A percentile compares a stretch with the other conserved stretches of the same genome.
Evolutionary conservation across 2,888 invertebrate species (phyloP).

Genomic region (Ophioninae sp.): DNA sequence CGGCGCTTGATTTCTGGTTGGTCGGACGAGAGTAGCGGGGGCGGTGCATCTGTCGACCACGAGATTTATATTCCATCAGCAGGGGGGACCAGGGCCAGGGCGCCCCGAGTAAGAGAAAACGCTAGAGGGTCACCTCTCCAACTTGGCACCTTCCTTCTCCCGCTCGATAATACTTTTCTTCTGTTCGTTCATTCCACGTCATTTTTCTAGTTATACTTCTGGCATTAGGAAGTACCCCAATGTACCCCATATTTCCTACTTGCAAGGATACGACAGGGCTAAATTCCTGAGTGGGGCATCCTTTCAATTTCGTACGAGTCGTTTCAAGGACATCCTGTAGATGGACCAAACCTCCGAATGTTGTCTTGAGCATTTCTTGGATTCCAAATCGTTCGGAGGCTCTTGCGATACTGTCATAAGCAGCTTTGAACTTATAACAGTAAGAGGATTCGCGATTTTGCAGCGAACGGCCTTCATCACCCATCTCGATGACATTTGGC

Average conservation of each 20-base stretch:
- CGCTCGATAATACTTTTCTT: slow-evolving; percentile 67
- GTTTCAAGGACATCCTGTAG: neutral
- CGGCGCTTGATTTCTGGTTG: slow-evolving; percentile 73
- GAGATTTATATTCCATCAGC: slow-evolving; percentile 77
- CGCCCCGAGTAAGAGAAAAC: slow-evolving; percentile 16
- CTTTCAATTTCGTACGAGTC: neutral
- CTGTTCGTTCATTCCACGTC: neutral
- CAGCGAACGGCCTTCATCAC: neutral
- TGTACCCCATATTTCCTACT: too few species aligned
- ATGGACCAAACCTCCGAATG: neutral
- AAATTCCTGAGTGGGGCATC: neutral
- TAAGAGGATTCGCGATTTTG: neutral
- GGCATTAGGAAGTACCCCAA: neutral
- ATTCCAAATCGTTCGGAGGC: neutral
- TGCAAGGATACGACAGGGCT: neutral
- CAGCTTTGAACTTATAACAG: too few species aligned
- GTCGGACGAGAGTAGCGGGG: slow-evolving; percentile 75
- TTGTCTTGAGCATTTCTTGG: neutral
- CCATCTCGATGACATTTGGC: neutral
- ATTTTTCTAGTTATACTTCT: neutral
- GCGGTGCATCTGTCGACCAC: slow-evolving; percentile 78
- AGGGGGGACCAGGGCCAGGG: slow-evolving; percentile 30
- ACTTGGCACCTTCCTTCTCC: slow-evolving; percentile 61
- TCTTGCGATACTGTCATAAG: neutral
- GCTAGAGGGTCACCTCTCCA: neutral